These are phyloP conservation scores for Eulemur rubriventer DNA, from an alignment of 2,797 vertebrate species.

Conservation along the genomic window DNA sequence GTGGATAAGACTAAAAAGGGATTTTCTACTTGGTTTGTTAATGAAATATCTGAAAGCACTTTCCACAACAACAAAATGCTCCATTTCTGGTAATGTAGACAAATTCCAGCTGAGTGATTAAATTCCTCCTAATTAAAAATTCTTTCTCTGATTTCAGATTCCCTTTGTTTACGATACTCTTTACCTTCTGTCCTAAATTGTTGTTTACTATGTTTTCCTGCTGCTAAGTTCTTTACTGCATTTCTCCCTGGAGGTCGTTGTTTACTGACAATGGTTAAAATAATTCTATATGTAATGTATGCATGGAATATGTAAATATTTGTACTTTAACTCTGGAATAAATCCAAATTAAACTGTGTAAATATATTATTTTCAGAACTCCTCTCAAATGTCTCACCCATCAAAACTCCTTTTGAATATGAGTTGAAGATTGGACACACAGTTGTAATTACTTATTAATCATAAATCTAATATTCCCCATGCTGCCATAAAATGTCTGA, in stretches of 20 bases:
- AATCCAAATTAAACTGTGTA: slow-evolving; percentile 60
- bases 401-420: slow-evolving; percentile 40
- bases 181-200: slow-evolving; percentile 57
- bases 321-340: slow-evolving; percentile 16
- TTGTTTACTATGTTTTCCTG: slow-evolving; percentile 15
- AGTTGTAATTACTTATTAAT: slow-evolving; percentile 71
- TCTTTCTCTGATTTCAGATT: slow-evolving; percentile 64
- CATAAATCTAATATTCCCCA: slow-evolving; percentile 69
- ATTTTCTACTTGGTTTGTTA: slow-evolving; percentile 64
- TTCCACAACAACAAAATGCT: slow-evolving; percentile 16
- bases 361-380: slow-evolving; percentile 33
- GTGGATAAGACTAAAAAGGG: not conserved
- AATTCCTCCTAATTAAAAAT: slow-evolving; percentile 65
- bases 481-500: slow-evolving; percentile 67
- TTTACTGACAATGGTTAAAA: slow-evolving; percentile 41
- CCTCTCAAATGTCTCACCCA: not conserved
- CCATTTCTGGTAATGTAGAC: not conserved
- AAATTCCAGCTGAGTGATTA: slow-evolving; percentile 65
- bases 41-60: slow-evolving; percentile 37
- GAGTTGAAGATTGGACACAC: slow-evolving; percentile 4
- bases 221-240: slow-evolving; percentile 13
- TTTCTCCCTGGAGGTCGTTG: not conserved
- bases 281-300: slow-evolving; percentile 56
- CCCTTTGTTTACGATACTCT: slow-evolving; percentile 22
- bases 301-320: slow-evolving; percentile 54